A percentile compares a stretch with the other conserved stretches of the same genome.
These are phyloP conservation scores for Sebastes trivittatus DNA, from an alignment of 2,797 vertebrate genomes.

Conservation along the genomic window DNA sequence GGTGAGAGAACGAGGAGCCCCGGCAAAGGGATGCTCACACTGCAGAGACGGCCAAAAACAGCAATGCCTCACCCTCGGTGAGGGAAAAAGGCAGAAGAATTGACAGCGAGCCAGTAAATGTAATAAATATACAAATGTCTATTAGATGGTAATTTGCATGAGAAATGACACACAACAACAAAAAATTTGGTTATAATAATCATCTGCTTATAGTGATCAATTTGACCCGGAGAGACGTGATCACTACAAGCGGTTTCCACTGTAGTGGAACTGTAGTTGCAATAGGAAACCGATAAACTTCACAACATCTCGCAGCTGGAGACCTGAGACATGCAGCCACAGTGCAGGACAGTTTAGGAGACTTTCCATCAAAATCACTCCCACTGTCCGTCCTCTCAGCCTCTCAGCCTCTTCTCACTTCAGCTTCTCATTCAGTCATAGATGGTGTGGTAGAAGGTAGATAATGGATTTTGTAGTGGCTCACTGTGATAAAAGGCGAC, in stretches of 20 bases:
- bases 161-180: no score
- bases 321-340: not conserved
- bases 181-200: rapidly evolving
- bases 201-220: no score
- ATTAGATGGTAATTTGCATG: no score
- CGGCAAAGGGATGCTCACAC: no score
- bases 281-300: not conserved
- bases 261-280: not conserved
- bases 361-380: constrained; percentile 26
- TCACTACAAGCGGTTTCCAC: no score
- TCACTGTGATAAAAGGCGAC: constrained; percentile 51
- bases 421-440: constrained; percentile 34
- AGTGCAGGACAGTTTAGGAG: not conserved
- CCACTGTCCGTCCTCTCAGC: constrained; percentile 1
- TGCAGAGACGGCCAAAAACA: no score
- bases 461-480: constrained; percentile 51
- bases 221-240: no score
- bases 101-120: no score
- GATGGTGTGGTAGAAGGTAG: constrained; percentile 26
- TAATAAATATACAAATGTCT: no score
- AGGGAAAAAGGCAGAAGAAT: no score
- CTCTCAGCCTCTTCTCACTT: not conserved
- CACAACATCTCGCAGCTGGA: not conserved
- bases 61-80: no score
- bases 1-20: no score